phyloP scores from a whole-genome alignment of 1,140 invertebrate genomes.

The Pantala flavescens region DNA sequence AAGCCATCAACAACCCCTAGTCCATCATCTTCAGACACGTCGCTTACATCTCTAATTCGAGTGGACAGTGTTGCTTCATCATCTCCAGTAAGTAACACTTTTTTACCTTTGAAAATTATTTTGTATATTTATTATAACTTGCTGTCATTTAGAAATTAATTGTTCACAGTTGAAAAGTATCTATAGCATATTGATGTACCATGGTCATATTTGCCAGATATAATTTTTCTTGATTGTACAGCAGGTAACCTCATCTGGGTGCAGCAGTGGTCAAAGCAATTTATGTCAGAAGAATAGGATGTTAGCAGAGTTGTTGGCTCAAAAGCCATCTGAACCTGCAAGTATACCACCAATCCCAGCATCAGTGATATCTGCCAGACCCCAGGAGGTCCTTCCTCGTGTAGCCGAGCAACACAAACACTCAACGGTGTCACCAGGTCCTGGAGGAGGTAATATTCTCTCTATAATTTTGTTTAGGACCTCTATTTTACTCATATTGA shows the following conservation, averaged over 20 bases:
- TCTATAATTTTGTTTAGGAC: too few relatives aligned
- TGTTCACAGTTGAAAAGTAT: too few relatives aligned
- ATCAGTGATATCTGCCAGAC: constrained; percentile 52
- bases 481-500: too few relatives aligned
- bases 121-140: too few relatives aligned
- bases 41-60: neutral
- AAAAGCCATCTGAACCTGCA: constrained; percentile 60
- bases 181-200: too few relatives aligned
- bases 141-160: too few relatives aligned
- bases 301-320: constrained; percentile 69
- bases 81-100: neutral
- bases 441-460: neutral
- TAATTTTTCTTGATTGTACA: constrained; percentile 21
- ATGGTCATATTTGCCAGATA: too few relatives aligned
- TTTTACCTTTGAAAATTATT: too few relatives aligned
- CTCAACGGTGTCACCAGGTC: neutral
- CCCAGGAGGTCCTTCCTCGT: constrained; percentile 48
- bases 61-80: neutral
- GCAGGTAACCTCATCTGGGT: constrained; percentile 27
- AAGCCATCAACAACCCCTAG: constrained; percentile 36
- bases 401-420: constrained; percentile 28
- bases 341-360: constrained; percentile 52
- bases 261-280: constrained; percentile 43
- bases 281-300: constrained; percentile 77
- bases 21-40: constrained; percentile 29